These are phyloP conservation scores for Saguinus midas DNA, from an alignment of 2,113 vertebrate species.

Conservation along the genomic window DNA sequence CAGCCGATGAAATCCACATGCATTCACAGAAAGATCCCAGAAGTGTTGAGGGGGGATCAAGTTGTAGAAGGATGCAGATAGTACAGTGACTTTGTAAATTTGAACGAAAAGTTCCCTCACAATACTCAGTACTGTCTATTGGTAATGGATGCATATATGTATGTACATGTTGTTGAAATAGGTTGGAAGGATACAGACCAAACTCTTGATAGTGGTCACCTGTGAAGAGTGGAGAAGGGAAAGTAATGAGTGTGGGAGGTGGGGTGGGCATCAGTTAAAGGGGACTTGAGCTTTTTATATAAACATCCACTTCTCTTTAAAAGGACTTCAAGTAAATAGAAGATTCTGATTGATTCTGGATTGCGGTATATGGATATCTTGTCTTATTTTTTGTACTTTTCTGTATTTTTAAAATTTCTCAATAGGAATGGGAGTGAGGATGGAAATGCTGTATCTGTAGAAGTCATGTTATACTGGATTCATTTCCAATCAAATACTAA, in stretches of 20 bases:
- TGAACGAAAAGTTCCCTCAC: conserved; percentile 23
- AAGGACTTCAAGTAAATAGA: conserved; percentile 50
- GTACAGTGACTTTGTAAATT: conserved; percentile 54
- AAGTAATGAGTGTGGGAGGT: not conserved
- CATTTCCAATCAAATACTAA: conserved; percentile 63
- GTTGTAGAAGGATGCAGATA: not conserved
- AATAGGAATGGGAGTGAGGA: conserved; percentile 45
- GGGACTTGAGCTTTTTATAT: conserved; percentile 55
- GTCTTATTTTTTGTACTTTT: conserved; percentile 78
- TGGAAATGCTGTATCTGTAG: conserved; percentile 59
- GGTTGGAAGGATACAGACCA: conserved; percentile 46
- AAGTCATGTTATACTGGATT: conserved; percentile 61
- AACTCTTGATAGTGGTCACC: not conserved
- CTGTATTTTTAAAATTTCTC: conserved; percentile 73
- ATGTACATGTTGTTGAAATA: conserved; percentile 50
- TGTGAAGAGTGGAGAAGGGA: conserved; percentile 26
- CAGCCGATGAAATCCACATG: not conserved
- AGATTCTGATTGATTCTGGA: conserved; percentile 62
- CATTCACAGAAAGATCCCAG: not conserved
- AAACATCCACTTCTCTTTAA: conserved; percentile 46
- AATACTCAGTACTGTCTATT: conserved; percentile 42
- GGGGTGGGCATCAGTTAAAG: not conserved
- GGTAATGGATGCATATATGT: conserved; percentile 34
- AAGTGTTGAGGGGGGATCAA: not conserved
- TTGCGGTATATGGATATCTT: conserved; percentile 73